Conservation (phyloP, 2,797 vertebrate species). For the Xiphophorus birchmanni region DNA sequence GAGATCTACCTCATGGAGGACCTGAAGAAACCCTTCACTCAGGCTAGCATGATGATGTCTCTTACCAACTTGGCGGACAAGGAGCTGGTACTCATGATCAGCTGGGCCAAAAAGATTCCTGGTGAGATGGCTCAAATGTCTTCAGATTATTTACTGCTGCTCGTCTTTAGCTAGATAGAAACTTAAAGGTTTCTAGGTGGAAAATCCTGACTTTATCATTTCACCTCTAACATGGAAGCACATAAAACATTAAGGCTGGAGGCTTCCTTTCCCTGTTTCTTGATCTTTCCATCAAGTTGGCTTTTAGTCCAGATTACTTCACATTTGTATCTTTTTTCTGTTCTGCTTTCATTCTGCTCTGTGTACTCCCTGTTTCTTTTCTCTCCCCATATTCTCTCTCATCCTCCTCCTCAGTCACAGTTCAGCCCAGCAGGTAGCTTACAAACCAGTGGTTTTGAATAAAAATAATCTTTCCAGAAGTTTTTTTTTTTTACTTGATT, state of each 20-base stretch:
- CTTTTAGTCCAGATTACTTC: not conserved
- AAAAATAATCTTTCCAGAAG: slow-evolving; percentile 20
- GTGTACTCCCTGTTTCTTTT: not conserved
- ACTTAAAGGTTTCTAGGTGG: not conserved
- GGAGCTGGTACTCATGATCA: slow-evolving; percentile 96
- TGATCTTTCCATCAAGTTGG: not conserved
- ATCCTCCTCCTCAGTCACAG: slow-evolving; percentile 21
- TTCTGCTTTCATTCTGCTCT: not conserved
- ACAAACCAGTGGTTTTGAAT: slow-evolving; percentile 28
- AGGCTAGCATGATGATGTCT: slow-evolving; percentile 98
- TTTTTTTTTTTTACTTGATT: slow-evolving; percentile 12
- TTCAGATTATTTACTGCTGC: not conserved
- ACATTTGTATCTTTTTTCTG: not conserved
- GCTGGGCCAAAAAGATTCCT: slow-evolving; percentile 83
- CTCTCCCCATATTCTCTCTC: not conserved
- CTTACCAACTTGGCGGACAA: slow-evolving; percentile 95
- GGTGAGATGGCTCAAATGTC: slow-evolving; percentile 50
- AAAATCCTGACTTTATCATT: not conserved
- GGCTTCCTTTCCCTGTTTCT: not conserved
- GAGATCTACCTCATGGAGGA: slow-evolving; percentile 89
- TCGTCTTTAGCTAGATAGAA: not conserved
- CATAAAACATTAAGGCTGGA: not conserved
- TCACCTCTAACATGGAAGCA: not conserved
- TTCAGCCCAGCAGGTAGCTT: slow-evolving; percentile 50
- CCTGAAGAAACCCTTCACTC: slow-evolving; percentile 90